Evolutionary conservation across 2,888 invertebrate species (phyloP), one percentile per base, ranked within the genome.

Genomic region (Mallateleia sp.): DNA sequence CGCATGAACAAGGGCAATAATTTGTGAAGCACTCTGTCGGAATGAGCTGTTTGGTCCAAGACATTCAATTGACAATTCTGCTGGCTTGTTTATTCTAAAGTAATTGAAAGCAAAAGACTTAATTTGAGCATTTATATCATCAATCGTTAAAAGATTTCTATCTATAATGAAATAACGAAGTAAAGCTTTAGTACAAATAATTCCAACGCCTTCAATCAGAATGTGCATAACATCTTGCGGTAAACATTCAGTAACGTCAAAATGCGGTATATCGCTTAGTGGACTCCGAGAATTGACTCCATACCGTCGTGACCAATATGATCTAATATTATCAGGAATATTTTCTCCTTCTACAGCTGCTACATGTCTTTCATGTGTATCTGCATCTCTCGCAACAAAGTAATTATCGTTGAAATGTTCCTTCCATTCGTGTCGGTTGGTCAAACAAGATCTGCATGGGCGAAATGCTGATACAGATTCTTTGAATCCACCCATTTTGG

Each of bases 401-500:
- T 20, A 9, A 15, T 38, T n/a, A 3, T 45, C 66, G 14, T 45
- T 42, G 25, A 74, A 74, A 22, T 28, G 42, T 15, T 22, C 2
- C 18, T 47, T 47, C 60, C 60, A 74, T 2, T 74, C 47, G 9
- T 38, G 14, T n/a, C 32, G 38, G 4, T 7, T 74, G 1, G 25
- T 54, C 18, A 66, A 71, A 71, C 90, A 90, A 1, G 85, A 52
- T 22, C 88, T 80, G 71, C 89, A 90, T 14, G 64, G 75, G 6
- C 87, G 83, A 82, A 83, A 62, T 6, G 88, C 89, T 18, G 85
- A 60, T 15, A 85, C 87, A 8, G 89, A 89, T 52, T 88, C 81
- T 69, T 89, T 88, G 50, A 88, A 90, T 6, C 90, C 89, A 60
- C 85, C 90, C 9, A 88, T 34, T 8, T 81, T 25, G 24, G 88